Evolutionary conservation across 2,888 invertebrate species (phyloP), one percentile per base, ranked within the genome.

Genomic region (Xestobium rufovillosum): DNA sequence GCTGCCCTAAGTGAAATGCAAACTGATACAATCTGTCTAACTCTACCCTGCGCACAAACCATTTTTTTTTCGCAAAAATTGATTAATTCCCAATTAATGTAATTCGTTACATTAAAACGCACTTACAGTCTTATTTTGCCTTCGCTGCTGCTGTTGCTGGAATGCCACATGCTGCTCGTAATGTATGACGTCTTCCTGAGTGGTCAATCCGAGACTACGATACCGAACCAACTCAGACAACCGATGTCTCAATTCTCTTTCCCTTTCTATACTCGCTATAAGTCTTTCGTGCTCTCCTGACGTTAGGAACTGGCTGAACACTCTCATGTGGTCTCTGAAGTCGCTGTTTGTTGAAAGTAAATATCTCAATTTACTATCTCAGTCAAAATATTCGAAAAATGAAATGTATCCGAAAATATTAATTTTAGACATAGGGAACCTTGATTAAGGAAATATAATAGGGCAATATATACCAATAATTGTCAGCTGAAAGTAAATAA

Each of bases 261-360:
- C 91, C 38, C 86, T 75, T 66, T 86, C 83, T 36, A 90, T 64
- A 43, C 83, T 87, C 3, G 77, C 76, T 32, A 86, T 70, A 15
- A 90, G 77, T 42, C 83, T 77, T 41, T 85, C 82, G 53, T 91
- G 86, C 62, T 94, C 92, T 37, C 80, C 75, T 15, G 84, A 78
- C 2, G 89, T 84, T 59, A 86, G 83, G 68, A 92, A 92, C 61
- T 91, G 91, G 2, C 89, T 81, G 56, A 89, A 86, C 44, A 85
- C 81, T 19, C 86, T 75, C 65, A 92, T 76, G 25, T 84, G 80
- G 47, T 94, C 92, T 26, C 82, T 76, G 56, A 92, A 80, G 49
- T 83, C 83, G 52, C 83, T 83, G 59, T 1, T n/a, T n/a, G n/a
- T n/a, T n/a, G n/a, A n/a, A n/a, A n/a, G n/a, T n/a, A n/a, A n/a